Base-by-base conservation (phyloP, 1,140 invertebrate genomes). In the Hetaerina americana region DNA sequence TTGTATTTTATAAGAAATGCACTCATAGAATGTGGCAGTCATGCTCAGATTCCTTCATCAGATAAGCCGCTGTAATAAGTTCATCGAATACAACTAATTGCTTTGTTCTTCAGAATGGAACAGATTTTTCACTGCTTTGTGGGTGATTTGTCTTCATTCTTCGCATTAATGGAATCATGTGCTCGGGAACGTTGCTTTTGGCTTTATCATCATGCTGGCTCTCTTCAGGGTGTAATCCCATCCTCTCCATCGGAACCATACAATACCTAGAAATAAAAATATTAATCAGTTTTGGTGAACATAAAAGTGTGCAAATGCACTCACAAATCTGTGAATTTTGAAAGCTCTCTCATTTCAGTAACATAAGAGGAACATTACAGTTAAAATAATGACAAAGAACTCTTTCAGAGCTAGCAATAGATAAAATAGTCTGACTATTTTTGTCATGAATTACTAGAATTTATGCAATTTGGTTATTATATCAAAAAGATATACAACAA, bases 181-280 rank as follows among this genome's bases (percentile, higher is more conserved):
- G 77, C 82, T 83, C 73, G 81, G 79, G 72, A 86, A 82, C 72
- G 84, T 82, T 69, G 87, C 87, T 80, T 88, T 90, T 27, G 92
- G 92, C 80, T 91, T 90, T 77, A 95, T 95, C 92, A 95, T 93
- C 91, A 95, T 94, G 66, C 87, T 89, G 0, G 93, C 92, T 76
- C 88, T 90, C 80, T 94, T 95, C 72, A 96, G 80, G 12, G 92
- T 94, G 82, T 95, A 95, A 79, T 95, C 93, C 93, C 93, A 95
- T 70, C 93, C 93, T 84, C 92, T 88, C 93, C 93, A 95, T 75
- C 92, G 88, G 86, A 95, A 95, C 93, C 93, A 95, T 5, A 95
- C 93, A 75, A 95, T 95, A 76, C 91, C 90, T 92, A 79, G 26
- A 78, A 79, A 15, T 73, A 68, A 71, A 68, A 70, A 73, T 15